phyloP scores from a whole-genome alignment of 2,888 invertebrate genomes.

The Andricus curvator region DNA sequence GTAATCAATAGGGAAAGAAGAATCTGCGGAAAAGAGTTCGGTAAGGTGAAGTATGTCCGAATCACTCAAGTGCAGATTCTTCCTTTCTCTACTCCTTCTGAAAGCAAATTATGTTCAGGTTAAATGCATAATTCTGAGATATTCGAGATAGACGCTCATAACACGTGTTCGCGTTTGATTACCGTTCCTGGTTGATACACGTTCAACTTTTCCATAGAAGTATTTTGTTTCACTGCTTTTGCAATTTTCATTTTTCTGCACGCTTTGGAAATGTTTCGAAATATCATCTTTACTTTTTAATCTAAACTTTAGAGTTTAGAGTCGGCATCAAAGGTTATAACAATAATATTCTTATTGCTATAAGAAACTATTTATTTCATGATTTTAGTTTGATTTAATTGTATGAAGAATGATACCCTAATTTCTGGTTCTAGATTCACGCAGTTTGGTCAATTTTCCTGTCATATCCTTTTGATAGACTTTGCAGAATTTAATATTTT shows the following conservation, averaged over 20 bases:
- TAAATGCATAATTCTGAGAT: background rate
- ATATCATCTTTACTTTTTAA: constrained; percentile 24
- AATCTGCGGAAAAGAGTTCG: background rate
- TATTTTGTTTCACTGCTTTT: constrained; percentile 20
- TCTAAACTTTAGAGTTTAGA: background rate
- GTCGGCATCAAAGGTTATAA: background rate
- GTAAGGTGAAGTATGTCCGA: background rate
- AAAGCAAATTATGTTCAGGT: constrained; percentile 12
- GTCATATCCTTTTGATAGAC: too few relatives aligned
- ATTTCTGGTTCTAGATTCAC: too few relatives aligned
- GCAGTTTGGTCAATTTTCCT: too few relatives aligned
- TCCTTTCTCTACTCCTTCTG: background rate
- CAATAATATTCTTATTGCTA: background rate
- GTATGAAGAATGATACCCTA: too few relatives aligned
- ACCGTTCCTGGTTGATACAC: background rate
- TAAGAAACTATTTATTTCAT: background rate
- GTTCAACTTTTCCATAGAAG: background rate
- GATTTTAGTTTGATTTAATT: too few relatives aligned
- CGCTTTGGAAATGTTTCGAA: background rate
- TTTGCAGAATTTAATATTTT: too few relatives aligned
- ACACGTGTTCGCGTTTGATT: constrained; percentile 28
- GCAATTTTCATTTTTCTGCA: background rate
- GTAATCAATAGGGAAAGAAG: background rate
- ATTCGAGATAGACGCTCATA: background rate
- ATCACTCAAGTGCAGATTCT: constrained; percentile 9